A percentile compares a stretch with the other conserved stretches of the same genome.
phyloP scores from a whole-genome alignment of 2,113 vertebrate species.

The Scolopax mira region DNA sequence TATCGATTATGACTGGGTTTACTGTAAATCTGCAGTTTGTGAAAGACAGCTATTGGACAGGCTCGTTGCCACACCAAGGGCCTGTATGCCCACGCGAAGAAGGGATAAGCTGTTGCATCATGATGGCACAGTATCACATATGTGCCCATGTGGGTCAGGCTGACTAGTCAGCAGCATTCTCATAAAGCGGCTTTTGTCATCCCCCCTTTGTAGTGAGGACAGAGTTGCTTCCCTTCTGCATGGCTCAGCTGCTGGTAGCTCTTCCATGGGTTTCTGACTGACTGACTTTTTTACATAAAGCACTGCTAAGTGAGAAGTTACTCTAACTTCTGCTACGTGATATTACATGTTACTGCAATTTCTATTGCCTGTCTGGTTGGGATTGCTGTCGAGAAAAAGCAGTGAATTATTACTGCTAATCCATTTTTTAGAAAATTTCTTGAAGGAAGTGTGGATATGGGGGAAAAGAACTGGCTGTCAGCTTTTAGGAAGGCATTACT shows the following conservation, averaged over 20 bases:
- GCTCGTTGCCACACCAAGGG: not conserved
- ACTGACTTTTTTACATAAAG: constrained; percentile 11
- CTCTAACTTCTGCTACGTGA: not conserved
- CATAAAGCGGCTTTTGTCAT: not conserved
- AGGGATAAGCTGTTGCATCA: not conserved
- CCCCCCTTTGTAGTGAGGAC: not conserved
- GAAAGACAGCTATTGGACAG: not conserved
- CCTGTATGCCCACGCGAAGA: not conserved
- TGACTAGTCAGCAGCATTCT: not conserved
- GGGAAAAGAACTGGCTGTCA: not conserved
- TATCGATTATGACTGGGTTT: not conserved
- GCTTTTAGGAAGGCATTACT: not conserved
- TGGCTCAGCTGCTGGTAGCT: not conserved
- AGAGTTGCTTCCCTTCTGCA: not conserved
- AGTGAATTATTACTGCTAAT: not conserved
- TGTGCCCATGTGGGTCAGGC: not conserved
- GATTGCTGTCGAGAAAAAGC: constrained; percentile 8
- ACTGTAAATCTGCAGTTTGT: not conserved
- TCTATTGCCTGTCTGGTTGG: not conserved
- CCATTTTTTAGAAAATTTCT: not conserved
- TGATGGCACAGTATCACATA: not conserved
- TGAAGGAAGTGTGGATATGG: not conserved
- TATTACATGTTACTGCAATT: constrained; percentile 5
- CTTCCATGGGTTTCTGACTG: not conserved
- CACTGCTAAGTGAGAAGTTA: not conserved